Percentiles rank a stretch among this genome's conserved stretches.
These are phyloP conservation scores for Sitobion miscanthi DNA, from an alignment of 1,140 invertebrate species.

Conservation along the genomic window DNA sequence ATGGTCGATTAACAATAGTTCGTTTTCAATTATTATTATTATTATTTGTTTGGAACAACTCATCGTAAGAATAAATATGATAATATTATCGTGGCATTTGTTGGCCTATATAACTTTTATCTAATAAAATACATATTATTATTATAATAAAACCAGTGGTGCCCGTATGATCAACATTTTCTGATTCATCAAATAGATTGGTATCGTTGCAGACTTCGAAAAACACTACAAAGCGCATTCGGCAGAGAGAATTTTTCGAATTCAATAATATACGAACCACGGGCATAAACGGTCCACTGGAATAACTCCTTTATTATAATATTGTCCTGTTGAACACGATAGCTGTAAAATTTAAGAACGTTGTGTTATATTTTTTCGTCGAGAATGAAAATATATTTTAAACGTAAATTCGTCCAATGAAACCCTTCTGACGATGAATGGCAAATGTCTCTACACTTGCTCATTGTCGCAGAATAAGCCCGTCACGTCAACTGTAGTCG, in stretches of 20 bases:
- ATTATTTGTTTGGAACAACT: not conserved
- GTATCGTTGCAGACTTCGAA: not conserved
- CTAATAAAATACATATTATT: not conserved
- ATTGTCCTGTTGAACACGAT: not conserved
- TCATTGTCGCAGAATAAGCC: slow-evolving; percentile 24
- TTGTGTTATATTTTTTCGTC: not conserved
- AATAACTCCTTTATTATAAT: not conserved
- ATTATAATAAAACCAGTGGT: not conserved
- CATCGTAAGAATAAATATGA: not conserved
- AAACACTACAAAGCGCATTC: not conserved
- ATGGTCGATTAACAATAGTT: not conserved
- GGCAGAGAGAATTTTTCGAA: not conserved
- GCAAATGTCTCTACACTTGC: not conserved
- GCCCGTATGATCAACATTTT: not conserved
- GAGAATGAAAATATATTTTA: not conserved
- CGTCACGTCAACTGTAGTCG: slow-evolving; percentile 22
- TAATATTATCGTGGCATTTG: not conserved
- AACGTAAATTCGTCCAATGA: slow-evolving; percentile 9
- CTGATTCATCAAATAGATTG: not conserved
- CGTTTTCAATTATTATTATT: not conserved
- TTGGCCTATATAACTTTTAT: not conserved
- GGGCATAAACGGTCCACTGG: not conserved
- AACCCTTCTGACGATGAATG: not conserved
- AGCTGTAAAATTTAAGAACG: not conserved
- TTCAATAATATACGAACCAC: not conserved